Base-by-base conservation (phyloP, 2,797 vertebrate species). In the Esox lucius region DNA sequence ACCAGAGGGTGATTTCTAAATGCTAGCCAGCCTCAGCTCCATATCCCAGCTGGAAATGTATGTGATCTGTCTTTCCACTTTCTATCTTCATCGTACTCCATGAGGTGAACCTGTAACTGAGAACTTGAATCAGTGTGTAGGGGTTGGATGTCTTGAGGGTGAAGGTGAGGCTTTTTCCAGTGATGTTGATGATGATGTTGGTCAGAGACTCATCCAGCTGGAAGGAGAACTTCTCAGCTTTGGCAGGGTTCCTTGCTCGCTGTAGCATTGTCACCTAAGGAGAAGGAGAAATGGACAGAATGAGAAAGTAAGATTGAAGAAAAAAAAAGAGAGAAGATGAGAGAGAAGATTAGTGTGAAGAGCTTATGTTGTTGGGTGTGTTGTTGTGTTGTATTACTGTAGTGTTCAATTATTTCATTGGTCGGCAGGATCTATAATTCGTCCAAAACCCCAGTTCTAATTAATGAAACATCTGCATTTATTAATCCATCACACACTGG, bases 121-220 rank as follows among this genome's bases (percentile, higher is more conserved):
- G 31, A 16, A 12, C 3, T 15, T 66, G 33, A 64, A 31, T 42
- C n/a, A 26, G 22, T 46, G 66, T 68, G 2, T 68, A 15, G 22
- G n/a, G 49, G 39, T 69, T 53, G 3, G 53, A 59, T 8, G n/a
- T 31, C 2, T n/a, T 72, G 87, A 94, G 75, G 15, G 84, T 91
- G 68, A 93, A 94, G 31, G 62, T 31, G 2, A 90, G 31, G n/a
- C 64, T 16, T 35, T 5, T 73, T 65, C 90, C 94, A 75, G 91
- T 92, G 68, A 94, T 86, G 78, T 93, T 94, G 51, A 92, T 79
- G 0, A 88, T 93, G 71, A 92, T 70, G 12, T 94, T 94, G n/a
- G n/a, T n/a, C n/a, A n/a, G n/a, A n/a, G n/a, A n/a, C n/a, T n/a
- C n/a, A n/a, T n/a, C n/a, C n/a, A n/a, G n/a, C n/a, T n/a, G n/a